Evolutionary conservation across 2,888 invertebrate species (phyloP).

Genomic region (Rugalucina vietnamica): DNA sequence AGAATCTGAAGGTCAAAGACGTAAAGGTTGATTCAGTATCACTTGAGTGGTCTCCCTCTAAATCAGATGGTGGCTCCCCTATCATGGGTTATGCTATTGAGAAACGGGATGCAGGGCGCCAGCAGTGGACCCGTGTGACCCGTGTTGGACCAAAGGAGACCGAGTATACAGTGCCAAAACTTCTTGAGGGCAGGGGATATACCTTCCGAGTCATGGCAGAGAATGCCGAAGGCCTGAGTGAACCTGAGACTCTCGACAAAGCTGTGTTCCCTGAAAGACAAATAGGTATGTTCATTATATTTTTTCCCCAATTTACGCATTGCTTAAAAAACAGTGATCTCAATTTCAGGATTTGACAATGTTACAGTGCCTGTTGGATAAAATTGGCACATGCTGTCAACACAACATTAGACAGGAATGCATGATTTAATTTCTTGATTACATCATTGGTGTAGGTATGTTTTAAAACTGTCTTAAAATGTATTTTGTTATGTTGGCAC

Average conservation of each 20-base stretch:
- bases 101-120: conserved; percentile 85
- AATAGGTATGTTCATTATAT: conserved; percentile 72
- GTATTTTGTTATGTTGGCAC: too few species aligned
- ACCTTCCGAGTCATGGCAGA: conserved; percentile 94
- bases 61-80: conserved; percentile 91
- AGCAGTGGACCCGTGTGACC: conserved; percentile 73
- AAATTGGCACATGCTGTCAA: too few species aligned
- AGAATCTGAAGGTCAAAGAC: conserved; percentile 73
- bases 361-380: too few species aligned
- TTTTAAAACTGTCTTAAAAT: too few species aligned
- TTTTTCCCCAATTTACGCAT: too few species aligned
- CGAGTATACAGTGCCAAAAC: conserved; percentile 78
- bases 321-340: too few species aligned
- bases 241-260: conserved; percentile 87
- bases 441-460: too few species aligned
- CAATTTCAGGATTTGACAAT: too few species aligned
- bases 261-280: conserved; percentile 75
- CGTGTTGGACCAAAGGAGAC: conserved; percentile 66
- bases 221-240: conserved; percentile 96
- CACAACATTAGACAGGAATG: too few species aligned
- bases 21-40: conserved; percentile 86
- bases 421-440: too few species aligned
- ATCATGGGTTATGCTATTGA: conserved; percentile 84
- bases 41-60: conserved; percentile 93
- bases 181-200: conserved; percentile 96